Evolutionary conservation across 2,888 invertebrate genomes (phyloP).

Genomic region (Fragum whitleyi): DNA sequence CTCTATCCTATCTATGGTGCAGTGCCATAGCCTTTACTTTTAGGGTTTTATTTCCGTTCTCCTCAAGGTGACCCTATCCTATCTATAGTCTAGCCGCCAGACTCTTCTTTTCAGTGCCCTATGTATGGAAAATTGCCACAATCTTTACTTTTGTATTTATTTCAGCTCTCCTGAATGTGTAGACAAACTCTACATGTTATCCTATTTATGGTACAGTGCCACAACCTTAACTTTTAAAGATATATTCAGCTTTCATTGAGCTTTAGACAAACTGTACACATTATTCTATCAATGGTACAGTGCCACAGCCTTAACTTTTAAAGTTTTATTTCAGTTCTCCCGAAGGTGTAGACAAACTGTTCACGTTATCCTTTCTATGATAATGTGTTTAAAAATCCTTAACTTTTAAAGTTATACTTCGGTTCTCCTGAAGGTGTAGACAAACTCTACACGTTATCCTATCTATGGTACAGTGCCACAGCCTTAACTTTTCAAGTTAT

Average conservation of each 20-base stretch:
- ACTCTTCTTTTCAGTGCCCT: too few species aligned
- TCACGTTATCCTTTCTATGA: constrained; percentile 93
- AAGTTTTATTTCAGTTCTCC: constrained; percentile 33
- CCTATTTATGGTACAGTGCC: constrained; percentile 95
- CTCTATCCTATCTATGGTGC: too few species aligned
- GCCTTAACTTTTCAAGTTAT: constrained; percentile 87
- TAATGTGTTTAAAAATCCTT: constrained; percentile 88
- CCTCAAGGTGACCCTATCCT: constrained; percentile 87
- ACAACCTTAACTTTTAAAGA: constrained; percentile 70
- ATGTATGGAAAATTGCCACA: too few species aligned
- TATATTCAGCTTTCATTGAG: constrained; percentile 21
- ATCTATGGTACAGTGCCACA: constrained; percentile 95
- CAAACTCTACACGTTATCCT: constrained; percentile 89
- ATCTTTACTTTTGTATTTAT: constrained; percentile 71
- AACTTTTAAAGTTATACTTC: constrained; percentile 10
- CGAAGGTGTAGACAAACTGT: constrained; percentile 84
- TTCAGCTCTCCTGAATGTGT: constrained; percentile 50
- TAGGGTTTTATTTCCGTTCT: constrained; percentile 23
- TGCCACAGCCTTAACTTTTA: too few species aligned
- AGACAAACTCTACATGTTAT: constrained; percentile 88
- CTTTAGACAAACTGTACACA: constrained; percentile 86
- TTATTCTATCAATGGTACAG: too few species aligned
- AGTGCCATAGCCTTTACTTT: too few species aligned
- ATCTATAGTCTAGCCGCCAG: constrained; percentile 96
- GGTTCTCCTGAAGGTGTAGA: constrained; percentile 51